phyloP scores from a whole-genome alignment of 2,113 vertebrate genomes.

The Enhydra lutris region DNA sequence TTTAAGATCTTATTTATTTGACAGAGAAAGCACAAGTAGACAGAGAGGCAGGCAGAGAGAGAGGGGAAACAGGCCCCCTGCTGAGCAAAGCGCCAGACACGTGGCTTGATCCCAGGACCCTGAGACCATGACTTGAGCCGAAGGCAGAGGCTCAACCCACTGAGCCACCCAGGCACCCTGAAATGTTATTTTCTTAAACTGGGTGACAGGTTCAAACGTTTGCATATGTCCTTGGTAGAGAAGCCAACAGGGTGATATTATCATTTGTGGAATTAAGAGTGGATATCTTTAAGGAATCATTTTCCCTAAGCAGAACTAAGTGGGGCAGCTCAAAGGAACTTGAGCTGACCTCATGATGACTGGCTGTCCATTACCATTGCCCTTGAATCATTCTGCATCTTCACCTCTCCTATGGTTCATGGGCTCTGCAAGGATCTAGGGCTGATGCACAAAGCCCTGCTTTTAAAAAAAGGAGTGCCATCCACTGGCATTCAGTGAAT shows the following conservation, averaged over 20 bases:
- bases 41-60: too few species aligned
- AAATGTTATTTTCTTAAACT: neutral
- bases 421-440: neutral
- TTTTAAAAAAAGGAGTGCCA: neutral
- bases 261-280: neutral
- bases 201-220: neutral
- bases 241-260: neutral
- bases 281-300: neutral
- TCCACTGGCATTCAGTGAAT: neutral
- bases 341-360: neutral
- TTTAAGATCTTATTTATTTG: too few species aligned
- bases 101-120: too few species aligned
- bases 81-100: too few species aligned
- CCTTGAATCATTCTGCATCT: neutral
- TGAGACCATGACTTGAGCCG: too few species aligned
- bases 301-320: neutral
- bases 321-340: neutral
- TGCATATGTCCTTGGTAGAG: neutral
- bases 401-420: neutral
- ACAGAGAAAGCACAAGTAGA: too few species aligned
- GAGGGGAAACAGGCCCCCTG: too few species aligned
- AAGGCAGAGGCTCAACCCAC: too few species aligned
- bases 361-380: neutral
- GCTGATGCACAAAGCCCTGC: neutral
- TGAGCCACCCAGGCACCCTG: too few species aligned